Evolutionary conservation across 2,113 vertebrate genomes (phyloP).

Genomic region (Phoxinus phoxinus): DNA sequence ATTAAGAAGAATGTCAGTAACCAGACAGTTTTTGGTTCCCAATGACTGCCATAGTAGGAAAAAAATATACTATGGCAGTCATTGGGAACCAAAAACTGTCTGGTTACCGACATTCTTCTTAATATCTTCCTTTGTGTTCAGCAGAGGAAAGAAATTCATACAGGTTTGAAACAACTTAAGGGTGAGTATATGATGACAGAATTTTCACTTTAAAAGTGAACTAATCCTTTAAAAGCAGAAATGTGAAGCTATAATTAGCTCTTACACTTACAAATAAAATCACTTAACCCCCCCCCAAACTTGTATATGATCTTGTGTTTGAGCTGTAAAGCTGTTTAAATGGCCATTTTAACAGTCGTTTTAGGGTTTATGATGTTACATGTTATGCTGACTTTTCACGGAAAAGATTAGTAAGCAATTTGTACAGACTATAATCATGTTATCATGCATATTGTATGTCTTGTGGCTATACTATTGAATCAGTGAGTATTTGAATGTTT

Average conservation of each 20-base stretch:
- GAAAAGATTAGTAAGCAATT: not conserved
- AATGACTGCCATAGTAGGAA: too few species aligned
- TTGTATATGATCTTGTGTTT: not conserved
- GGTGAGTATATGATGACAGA: too few species aligned
- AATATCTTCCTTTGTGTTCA: too few species aligned
- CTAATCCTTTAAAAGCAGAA: not conserved
- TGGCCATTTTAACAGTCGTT: not conserved
- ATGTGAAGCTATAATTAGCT: not conserved
- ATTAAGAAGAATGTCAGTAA: too few species aligned
- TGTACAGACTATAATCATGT: not conserved
- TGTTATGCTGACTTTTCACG: not conserved
- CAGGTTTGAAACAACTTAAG: too few species aligned
- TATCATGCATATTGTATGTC: not conserved
- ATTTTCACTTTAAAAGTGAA: too few species aligned
- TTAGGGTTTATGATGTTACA: not conserved
- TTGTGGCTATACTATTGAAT: not conserved
- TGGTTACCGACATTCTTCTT: too few species aligned
- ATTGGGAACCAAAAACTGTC: too few species aligned
- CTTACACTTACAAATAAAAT: not conserved
- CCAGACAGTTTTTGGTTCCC: too few species aligned
- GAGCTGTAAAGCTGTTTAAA: not conserved
- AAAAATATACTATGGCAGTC: too few species aligned
- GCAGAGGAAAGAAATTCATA: too few species aligned
- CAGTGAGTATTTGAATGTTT: not conserved
- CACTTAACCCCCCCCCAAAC: not conserved